Percentiles rank a stretch among this genome's conserved stretches.
phyloP scores from a whole-genome alignment of 2,113 vertebrate species.

The Marmota flaviventris region DNA sequence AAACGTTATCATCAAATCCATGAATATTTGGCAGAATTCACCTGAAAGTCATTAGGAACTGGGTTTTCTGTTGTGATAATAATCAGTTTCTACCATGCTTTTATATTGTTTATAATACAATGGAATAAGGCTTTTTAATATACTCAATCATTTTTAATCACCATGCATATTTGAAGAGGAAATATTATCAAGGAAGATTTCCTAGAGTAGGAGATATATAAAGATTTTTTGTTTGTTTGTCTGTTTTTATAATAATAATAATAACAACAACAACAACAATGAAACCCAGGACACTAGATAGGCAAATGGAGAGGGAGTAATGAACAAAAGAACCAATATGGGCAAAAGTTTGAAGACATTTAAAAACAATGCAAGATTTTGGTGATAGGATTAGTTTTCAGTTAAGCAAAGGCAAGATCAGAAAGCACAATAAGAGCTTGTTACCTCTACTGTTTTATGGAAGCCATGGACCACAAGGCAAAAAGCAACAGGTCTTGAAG shows the following conservation, averaged over 20 bases:
- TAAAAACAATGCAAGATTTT: background rate
- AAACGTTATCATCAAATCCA: background rate
- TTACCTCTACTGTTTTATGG: background rate
- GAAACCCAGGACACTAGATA: background rate
- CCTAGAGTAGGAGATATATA: background rate
- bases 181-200: background rate
- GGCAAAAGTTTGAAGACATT: background rate
- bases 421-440: background rate
- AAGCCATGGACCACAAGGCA: background rate
- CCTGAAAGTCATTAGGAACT: background rate
- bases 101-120: background rate
- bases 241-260: background rate
- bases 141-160: background rate
- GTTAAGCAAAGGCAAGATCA: background rate
- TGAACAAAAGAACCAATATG: background rate
- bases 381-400: background rate
- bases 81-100: background rate
- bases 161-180: background rate
- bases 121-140: background rate
- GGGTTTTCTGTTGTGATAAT: background rate
- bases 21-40: background rate
- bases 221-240: background rate
- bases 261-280: background rate
- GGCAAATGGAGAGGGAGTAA: background rate
- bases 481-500: background rate